Base-by-base conservation (phyloP, 2,113 vertebrate genomes). In the Salvelinus alpinus region DNA sequence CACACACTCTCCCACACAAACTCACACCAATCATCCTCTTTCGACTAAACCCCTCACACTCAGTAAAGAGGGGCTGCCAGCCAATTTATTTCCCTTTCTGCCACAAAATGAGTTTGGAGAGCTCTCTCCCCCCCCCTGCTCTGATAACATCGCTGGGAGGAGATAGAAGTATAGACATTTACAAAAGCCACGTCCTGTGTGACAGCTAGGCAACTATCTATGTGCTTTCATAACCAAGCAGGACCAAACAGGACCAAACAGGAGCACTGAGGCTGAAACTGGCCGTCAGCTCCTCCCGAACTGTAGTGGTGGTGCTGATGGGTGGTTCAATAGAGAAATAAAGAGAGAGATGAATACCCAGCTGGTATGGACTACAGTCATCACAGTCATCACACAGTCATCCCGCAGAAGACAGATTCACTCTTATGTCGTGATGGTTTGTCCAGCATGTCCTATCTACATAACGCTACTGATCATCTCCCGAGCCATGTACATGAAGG, bases 61-160 rank as follows among this genome's bases (percentile, higher is more conserved):
- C 62, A 66, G 38, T 51, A 64, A 11, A 51, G 48, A 27, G 29
- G 14, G 14, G 62, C 70, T 34, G 62, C 5, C 70, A 31, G 44
- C 34, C 64, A 51, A 67, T 57, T 48, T 65, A 11, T 57, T 22
- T 59, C 38, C 29, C 74, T 85, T 76, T 72, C 31, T 11, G 75
- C 74, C 76, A 80, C 77, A 76, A 79, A 73, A 88, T 88, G 73
- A 85, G 76, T 71, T 60, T 13, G 31, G 74, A 75, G 74, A 75
- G 74, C 48, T 76, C 78, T 82, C 76, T 75, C 68, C 9, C 65
- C 31, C 71, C 22, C 5, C 4, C 78, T 48, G 71, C 78, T 71
- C 70, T 7, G 59, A 84, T 81, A 75, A 77, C 80, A 85, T 84
- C 78, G 80, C 76, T 51, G 31, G 66, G 44, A 68, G 64, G 78